These are phyloP conservation scores for Eubasilissa splendida DNA, from an alignment of 2,888 invertebrate genomes.

Conservation along the genomic window DNA sequence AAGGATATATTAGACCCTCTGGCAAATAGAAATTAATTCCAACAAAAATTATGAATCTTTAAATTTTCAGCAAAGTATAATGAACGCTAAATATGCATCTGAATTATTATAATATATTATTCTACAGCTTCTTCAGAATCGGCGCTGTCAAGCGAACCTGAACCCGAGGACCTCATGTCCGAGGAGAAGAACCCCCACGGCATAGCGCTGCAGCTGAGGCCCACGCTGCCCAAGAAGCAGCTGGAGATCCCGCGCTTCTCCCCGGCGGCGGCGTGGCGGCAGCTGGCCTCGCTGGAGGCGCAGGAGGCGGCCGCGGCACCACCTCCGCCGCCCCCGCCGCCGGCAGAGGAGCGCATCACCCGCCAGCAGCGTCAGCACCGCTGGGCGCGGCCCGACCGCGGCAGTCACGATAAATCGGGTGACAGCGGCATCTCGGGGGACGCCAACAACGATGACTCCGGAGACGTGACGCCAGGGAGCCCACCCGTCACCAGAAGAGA, in stretches of 20 bases:
- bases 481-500: slow-evolving; percentile 51
- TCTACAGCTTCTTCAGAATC: slow-evolving; percentile 73
- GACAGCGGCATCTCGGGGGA: slow-evolving; percentile 90
- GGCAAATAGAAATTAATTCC: no score
- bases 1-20: no score
- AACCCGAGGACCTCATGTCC: slow-evolving; percentile 65
- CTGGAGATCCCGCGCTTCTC: slow-evolving; percentile 86
- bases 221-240: slow-evolving; percentile 85
- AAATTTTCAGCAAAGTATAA: no score
- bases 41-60: no score
- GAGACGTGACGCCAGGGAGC: slow-evolving; percentile 50
- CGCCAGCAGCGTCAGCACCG: slow-evolving; percentile 69
- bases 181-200: slow-evolving; percentile 71
- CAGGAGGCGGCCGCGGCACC: slow-evolving; percentile 58
- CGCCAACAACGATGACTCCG: slow-evolving; percentile 67
- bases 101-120: not conserved
- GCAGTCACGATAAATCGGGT: slow-evolving; percentile 81
- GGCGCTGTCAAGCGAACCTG: slow-evolving; percentile 73
- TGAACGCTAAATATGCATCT: no score
- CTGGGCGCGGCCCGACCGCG: slow-evolving; percentile 70
- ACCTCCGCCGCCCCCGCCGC: slow-evolving; percentile 21
- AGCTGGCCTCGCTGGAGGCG: slow-evolving; percentile 76
- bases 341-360: slow-evolving; percentile 65
- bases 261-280: slow-evolving; percentile 87
- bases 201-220: slow-evolving; percentile 82